A percentile compares a stretch with the other conserved stretches of the same genome.
phyloP scores from a whole-genome alignment of 2,113 vertebrate species.

The Aspidoscelis tigris region DNA sequence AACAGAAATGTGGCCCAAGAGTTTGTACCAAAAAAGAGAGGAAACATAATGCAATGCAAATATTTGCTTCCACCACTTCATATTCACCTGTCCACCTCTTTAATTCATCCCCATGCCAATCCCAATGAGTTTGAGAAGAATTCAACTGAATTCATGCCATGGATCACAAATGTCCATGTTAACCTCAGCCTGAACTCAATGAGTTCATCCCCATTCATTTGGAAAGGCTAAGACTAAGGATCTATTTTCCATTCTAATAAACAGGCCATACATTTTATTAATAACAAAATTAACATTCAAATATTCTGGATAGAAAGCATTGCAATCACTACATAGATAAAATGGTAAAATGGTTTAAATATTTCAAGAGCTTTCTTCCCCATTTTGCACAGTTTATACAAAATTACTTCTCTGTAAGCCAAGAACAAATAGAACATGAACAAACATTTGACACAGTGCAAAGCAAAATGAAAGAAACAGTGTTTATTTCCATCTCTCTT shows the following conservation, averaged over 20 bases:
- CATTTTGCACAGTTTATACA: background rate
- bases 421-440: background rate
- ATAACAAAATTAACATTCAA: background rate
- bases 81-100: background rate
- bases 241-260: background rate
- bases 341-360: background rate
- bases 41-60: background rate
- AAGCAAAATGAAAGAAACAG: background rate
- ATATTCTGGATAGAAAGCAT: background rate
- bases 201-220: background rate
- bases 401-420: background rate
- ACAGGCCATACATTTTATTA: background rate
- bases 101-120: background rate
- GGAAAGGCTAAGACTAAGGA: background rate
- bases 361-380: background rate
- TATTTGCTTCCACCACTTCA: background rate
- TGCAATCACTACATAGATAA: background rate
- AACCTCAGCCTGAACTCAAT: background rate
- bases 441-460: background rate
- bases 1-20: background rate
- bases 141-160: background rate
- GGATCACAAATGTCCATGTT: background rate
- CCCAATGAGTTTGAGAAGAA: background rate
- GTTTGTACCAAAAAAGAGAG: constrained; percentile 24
- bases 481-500: background rate